phyloP scores from a whole-genome alignment of 2,888 invertebrate genomes.

The Tubiluchus corallicola region DNA sequence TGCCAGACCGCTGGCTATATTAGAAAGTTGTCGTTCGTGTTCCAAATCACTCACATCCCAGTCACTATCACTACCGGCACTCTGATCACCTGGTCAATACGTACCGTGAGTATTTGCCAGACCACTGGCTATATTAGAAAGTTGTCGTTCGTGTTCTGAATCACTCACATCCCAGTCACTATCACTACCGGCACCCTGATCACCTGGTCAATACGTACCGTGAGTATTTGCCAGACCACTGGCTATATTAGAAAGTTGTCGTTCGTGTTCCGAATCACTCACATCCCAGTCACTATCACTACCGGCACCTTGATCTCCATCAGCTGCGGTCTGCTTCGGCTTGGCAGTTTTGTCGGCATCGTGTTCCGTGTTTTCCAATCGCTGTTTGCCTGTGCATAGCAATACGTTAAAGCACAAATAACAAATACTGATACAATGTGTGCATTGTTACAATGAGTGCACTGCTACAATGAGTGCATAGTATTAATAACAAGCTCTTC shows the following conservation, averaged over 20 bases:
- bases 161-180: slow-evolving; percentile 41
- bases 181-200: slow-evolving; percentile 34
- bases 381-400: too few species aligned
- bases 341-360: slow-evolving; percentile 13
- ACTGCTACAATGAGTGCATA: too few species aligned
- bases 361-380: too few species aligned
- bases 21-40: slow-evolving; percentile 32
- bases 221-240: slow-evolving; percentile 21
- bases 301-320: too few species aligned
- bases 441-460: too few species aligned
- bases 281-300: slow-evolving; percentile 46
- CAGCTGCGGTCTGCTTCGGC: slow-evolving; percentile 10
- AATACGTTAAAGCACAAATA: too few species aligned
- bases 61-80: slow-evolving; percentile 41
- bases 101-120: slow-evolving; percentile 18
- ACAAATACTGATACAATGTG: too few species aligned
- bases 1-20: slow-evolving; percentile 25
- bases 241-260: slow-evolving; percentile 25
- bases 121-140: slow-evolving; percentile 26
- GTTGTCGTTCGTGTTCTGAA: slow-evolving; percentile 31
- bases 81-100: too few species aligned
- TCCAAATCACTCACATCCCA: slow-evolving; percentile 32
- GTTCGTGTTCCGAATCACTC: slow-evolving; percentile 30
- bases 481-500: too few species aligned
- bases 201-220: too few species aligned